Evolutionary conservation across 2,888 invertebrate genomes (phyloP), one percentile per base, ranked within the genome.

Genomic region (Eucriotettix oculatus): DNA sequence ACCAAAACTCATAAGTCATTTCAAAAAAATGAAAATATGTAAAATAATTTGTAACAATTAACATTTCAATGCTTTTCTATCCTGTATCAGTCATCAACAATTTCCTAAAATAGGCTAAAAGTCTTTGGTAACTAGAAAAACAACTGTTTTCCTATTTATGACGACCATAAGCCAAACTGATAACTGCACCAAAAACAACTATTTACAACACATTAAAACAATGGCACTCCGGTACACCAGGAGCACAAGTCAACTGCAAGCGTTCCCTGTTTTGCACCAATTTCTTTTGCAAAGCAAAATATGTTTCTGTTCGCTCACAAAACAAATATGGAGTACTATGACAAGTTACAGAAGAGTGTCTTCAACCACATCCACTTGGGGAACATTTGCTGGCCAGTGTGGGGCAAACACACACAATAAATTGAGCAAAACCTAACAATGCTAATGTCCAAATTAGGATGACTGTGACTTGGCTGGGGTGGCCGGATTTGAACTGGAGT

Each of bases 401-500:
- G 12, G 48, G 48, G 59, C 59, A 53, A 53, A 55, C 55, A 54
- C 44, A 59, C 59, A 59, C 59, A 58, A 63, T 58, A 61, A 64
- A 63, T 65, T 65, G 65, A 65, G 65, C 65, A 65, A 65, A 64
- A 62, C 60, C 65, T 63, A 64, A 57, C 58, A 42, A 44, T 58
- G 60, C 63, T 63, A 61, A 55, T 56, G 60, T 63, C 58, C 58
- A 59, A 61, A 57, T 63, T 64, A 64, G 58, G 64, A 64, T 57
- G 63, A 63, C 64, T 63, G 63, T 53, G 66, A 61, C 60, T 65
- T 65, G 58, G 63, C 60, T 44, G 65, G 64, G 44, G 65, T 59
- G 44, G 62, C 58, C 29, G 63, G 60, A 44, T 59, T 60, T n/a
- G 63, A 61, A 43, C 60, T 57, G 10, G 63, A 56, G 56, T 60